These are phyloP conservation scores for Eristalinus sepulchralis DNA, from an alignment of 2,888 invertebrate species.

Conservation along the genomic window DNA sequence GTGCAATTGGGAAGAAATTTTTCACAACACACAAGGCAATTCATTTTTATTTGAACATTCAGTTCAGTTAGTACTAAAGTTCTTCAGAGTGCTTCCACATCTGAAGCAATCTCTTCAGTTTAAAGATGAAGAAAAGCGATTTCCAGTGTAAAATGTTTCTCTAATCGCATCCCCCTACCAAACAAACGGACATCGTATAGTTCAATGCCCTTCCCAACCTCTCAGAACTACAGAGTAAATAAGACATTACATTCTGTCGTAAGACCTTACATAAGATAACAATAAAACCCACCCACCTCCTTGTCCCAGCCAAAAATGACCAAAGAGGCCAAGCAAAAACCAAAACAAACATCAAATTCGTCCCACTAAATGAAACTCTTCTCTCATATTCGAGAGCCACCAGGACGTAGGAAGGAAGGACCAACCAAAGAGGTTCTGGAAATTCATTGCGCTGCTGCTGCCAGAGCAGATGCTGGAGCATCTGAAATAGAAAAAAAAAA, in stretches of 20 bases:
- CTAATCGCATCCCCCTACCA: background rate
- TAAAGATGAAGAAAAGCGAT: too few relatives aligned
- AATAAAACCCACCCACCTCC: background rate
- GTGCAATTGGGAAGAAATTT: too few relatives aligned
- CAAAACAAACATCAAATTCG: background rate
- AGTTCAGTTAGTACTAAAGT: too few relatives aligned
- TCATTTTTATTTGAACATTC: too few relatives aligned
- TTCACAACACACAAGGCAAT: too few relatives aligned
- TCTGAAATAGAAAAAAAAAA: constrained; percentile 6
- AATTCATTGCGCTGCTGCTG: constrained; percentile 22
- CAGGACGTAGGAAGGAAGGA: constrained; percentile 2
- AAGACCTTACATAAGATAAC: background rate
- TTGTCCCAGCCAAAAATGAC: background rate
- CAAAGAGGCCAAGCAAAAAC: background rate
- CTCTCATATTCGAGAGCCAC: background rate
- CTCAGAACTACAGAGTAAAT: background rate
- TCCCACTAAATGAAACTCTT: background rate
- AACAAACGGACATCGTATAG: background rate
- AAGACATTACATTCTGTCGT: background rate
- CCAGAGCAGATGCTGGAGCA: constrained; percentile 4
- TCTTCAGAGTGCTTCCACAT: too few relatives aligned
- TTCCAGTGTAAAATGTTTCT: background rate
- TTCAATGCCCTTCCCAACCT: background rate
- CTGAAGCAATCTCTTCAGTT: too few relatives aligned
- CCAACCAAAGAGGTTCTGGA: constrained; percentile 31